A percentile compares a stretch with the other conserved stretches of the same genome.
Conservation (phyloP, 2,888 invertebrate genomes). For the Opisthograptis luteolata region DNA sequence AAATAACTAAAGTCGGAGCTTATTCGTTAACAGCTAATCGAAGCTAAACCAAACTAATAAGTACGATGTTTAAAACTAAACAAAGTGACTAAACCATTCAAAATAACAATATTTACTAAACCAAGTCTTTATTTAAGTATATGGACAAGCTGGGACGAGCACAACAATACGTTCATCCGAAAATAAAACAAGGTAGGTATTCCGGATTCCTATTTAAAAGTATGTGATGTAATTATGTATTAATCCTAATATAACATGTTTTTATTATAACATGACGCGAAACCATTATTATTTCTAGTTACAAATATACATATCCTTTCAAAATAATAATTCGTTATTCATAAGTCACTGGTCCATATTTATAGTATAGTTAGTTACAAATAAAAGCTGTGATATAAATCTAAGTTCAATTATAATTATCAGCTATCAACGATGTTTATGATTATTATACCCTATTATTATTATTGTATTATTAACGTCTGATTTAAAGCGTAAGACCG, state of each 20-base stretch:
- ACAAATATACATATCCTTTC: slow-evolving; percentile 41
- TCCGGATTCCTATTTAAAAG: not conserved
- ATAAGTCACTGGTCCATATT: slow-evolving; percentile 53
- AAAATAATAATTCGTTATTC: slow-evolving; percentile 29
- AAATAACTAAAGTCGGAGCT: slow-evolving; percentile 74
- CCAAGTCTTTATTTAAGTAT: slow-evolving; percentile 27
- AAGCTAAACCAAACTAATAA: slow-evolving; percentile 67
- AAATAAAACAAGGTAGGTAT: slow-evolving; percentile 1
- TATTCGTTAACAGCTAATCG: slow-evolving; percentile 46
- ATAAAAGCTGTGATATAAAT: slow-evolving; percentile 51
- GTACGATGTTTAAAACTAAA: slow-evolving; percentile 64
- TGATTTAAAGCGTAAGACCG: slow-evolving; percentile 80
- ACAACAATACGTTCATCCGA: not conserved
- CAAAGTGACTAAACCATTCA: slow-evolving; percentile 69
- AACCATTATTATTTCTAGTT: slow-evolving; percentile 24
- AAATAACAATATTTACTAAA: slow-evolving; percentile 43
- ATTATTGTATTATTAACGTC: slow-evolving; percentile 60
- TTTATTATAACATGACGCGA: not conserved
- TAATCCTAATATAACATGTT: too few species aligned
- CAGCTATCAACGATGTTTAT: slow-evolving; percentile 55
- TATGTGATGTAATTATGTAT: slow-evolving; percentile 18
- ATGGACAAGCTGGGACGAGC: slow-evolving; percentile 10
- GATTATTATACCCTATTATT: slow-evolving; percentile 45
- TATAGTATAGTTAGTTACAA: slow-evolving; percentile 54
- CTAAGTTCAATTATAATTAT: slow-evolving; percentile 37